Conservation (phyloP, 2,888 invertebrate genomes). For the Maniola hyperantus region DNA sequence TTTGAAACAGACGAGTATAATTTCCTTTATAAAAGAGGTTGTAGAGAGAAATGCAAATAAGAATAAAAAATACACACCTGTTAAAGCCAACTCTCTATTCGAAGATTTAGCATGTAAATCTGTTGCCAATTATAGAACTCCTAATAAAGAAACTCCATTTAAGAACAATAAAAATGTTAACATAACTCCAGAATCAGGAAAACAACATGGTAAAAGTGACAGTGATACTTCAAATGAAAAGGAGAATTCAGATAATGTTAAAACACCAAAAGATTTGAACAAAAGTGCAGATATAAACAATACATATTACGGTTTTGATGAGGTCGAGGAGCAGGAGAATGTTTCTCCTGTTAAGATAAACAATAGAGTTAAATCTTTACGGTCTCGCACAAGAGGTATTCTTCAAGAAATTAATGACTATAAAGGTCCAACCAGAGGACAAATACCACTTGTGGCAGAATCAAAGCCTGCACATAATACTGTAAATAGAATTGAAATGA, state of each 20-base stretch:
- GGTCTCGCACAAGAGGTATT: constrained; percentile 54
- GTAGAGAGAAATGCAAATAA: constrained; percentile 62
- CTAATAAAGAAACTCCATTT: constrained; percentile 34
- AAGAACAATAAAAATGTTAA: constrained; percentile 27
- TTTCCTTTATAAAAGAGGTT: constrained; percentile 72
- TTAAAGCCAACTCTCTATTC: constrained; percentile 56
- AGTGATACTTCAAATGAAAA: constrained; percentile 32
- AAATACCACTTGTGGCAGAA: constrained; percentile 55
- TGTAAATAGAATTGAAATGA: constrained; percentile 59
- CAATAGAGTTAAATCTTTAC: constrained; percentile 50
- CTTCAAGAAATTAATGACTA: constrained; percentile 63
- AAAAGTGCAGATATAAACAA: constrained; percentile 45
- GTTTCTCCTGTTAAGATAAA: constrained; percentile 59
- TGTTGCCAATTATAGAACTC: constrained; percentile 32
- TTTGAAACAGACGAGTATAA: constrained; percentile 73
- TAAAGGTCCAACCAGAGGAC: constrained; percentile 56
- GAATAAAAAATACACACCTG: constrained; percentile 57
- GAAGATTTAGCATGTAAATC: constrained; percentile 48
- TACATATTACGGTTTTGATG: constrained; percentile 77
- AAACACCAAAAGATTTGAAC: constrained; percentile 45
- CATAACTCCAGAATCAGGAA: constrained; percentile 28
- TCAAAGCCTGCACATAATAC: constrained; percentile 52
- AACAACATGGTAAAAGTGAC: constrained; percentile 38
- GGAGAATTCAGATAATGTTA: constrained; percentile 12
- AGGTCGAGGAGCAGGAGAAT: constrained; percentile 71